Evolutionary conservation across 1,140 invertebrate genomes (phyloP), one percentile per base, ranked within the genome.

Genomic region (Aricia agestis): DNA sequence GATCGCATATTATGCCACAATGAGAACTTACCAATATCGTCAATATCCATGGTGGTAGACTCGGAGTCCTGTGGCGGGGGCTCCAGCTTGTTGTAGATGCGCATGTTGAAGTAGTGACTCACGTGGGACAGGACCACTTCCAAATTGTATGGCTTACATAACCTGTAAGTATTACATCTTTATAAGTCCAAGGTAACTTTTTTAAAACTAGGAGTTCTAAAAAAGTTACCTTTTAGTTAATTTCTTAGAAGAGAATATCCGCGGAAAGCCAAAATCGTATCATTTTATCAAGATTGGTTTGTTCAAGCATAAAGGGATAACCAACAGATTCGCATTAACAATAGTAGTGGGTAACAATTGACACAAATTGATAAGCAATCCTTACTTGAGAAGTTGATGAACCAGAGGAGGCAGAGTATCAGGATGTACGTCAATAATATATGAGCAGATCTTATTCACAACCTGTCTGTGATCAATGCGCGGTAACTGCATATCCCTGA

Each of bases 381-480:
- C 81, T 81, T 77, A 89, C 89, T 84, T 88, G 1, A 90, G 70
- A 11, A 91, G 68, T 68, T 89, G 86, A 71, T 89, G 87, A 1
- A 90, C 80, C 15, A 91, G 68, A n/a, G 87, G 85, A 0, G 89
- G 89, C n/a, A 91, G 68, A 1, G 78, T 76, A 2, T 87, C 80
- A 9, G 86, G 85, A 9, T 83, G 77, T 71, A 82, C 67, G 31
- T 84, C 83, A 18, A 80, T 76, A 2, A 90, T 82, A 67, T 88
- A 80, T 0, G 83, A 81, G 72, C 89, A 91, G 11, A 91, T 77
- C 63, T 91, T 90, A 36, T 85, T 89, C 0, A 90, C 87, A 15
- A 85, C 83, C 73, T 87, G 80, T 69, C 74, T 86, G 66, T 90
- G 87, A 13, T 86, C 82, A 65, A 74, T 69, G 0, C 75, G 74